Evolutionary conservation across 2,888 invertebrate species (phyloP).

Genomic region (Abscondita cerata): DNA sequence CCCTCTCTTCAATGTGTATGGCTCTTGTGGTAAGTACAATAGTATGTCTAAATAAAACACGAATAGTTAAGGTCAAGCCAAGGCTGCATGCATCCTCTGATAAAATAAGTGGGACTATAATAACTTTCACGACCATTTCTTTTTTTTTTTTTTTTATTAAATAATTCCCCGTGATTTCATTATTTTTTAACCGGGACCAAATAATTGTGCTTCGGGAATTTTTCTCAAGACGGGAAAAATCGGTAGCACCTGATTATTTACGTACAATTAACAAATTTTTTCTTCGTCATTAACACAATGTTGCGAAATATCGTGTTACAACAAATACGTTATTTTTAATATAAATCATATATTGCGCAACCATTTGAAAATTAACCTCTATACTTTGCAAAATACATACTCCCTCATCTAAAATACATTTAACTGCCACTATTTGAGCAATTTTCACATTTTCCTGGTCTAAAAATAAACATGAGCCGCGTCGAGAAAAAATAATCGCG

Average conservation of each 20-base stretch:
- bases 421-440: too few relatives aligned
- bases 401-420: neutral
- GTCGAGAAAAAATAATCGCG: too few relatives aligned
- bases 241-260: conserved; percentile 9
- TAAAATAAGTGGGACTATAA: conserved; percentile 17
- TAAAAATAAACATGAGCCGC: too few relatives aligned
- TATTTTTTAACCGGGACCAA: too few relatives aligned
- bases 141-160: too few relatives aligned
- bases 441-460: too few relatives aligned
- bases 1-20: conserved; percentile 79
- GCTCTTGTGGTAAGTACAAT: conserved; percentile 77
- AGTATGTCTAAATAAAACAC: neutral
- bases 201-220: too few relatives aligned
- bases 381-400: neutral
- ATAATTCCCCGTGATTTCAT: too few relatives aligned
- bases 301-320: conserved; percentile 14
- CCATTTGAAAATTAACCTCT: neutral
- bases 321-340: conserved; percentile 3
- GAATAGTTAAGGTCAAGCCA: neutral
- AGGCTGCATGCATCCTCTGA: conserved; percentile 13
- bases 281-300: neutral
- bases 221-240: too few relatives aligned
- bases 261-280: too few relatives aligned
- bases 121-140: conserved; percentile 23
- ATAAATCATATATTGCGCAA: too few relatives aligned